Base-by-base conservation (phyloP, 2,888 invertebrate species). In the Rhaphigaster nebulosa region DNA sequence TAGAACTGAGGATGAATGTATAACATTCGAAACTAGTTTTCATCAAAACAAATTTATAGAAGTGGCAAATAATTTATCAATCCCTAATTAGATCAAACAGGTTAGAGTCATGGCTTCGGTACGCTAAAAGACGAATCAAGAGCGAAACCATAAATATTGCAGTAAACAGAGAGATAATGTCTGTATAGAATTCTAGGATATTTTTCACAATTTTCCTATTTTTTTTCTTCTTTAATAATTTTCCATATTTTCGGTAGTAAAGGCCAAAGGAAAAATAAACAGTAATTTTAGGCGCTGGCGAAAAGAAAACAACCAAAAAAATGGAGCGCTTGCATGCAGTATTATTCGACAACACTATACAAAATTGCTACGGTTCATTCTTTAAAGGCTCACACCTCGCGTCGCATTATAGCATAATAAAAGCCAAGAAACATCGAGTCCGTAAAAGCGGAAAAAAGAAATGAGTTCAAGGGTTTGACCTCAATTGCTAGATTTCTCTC, bases 391-490 rank as follows among this genome's bases (percentile, higher is more conserved):
- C 45, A 45, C 8, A 54, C 52, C 50, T 50, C 26, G 45, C 41
- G 84, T 3, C 84, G 26, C 54, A 87, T 87, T 87, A 87, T 8
- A 26, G n/a, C 20, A 87, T n/a, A 87, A 87, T 54, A 54, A 34
- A 54, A 87, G 15, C 15, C 13, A n/a, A 65, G 65, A 87, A 87
- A 54, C n/a, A n/a, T 54, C 13, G 29, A 29, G 8, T 12, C 50
- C 34, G 20, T n/a, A 18, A 18, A n/a, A 87, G 50, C 50, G 52
- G 41, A 50, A 87, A 52, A 87, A 50, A 84, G 15, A 87, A 87
- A 87, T 3, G 18, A 50, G 87, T 54, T 34, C 87, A 87, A 87
- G 87, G 87, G 54, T 87, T 87, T 87, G 87, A 87, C 87, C 87
- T 54, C n/a, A 34, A 41, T 87, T 20, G 54, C 20, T 20, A 29